phyloP scores from a whole-genome alignment of 2,797 vertebrate species.

The Ctenochaetus hawaiiensis region DNA sequence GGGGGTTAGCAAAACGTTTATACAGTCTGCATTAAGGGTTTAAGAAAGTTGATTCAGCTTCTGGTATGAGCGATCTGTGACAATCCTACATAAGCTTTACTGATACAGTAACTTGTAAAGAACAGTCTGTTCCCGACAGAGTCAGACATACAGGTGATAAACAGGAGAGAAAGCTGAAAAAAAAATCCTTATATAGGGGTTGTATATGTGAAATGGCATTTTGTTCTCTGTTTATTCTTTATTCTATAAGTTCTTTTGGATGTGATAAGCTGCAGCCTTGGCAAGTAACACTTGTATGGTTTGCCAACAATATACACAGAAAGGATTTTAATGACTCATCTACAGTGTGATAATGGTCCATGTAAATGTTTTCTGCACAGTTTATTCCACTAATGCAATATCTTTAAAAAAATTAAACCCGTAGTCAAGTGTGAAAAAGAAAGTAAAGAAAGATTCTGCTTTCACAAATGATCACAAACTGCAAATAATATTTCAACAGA shows the following conservation, averaged over 20 bases:
- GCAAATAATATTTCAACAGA: not conserved
- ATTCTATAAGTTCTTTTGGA: not conserved
- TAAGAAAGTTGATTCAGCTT: conserved; percentile 26
- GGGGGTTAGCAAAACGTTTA: conserved; percentile 19
- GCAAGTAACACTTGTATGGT: conserved; percentile 11
- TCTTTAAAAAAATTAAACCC: not conserved
- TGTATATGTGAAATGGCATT: conserved; percentile 8
- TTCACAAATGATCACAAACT: not conserved
- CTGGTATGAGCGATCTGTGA: conserved; percentile 16
- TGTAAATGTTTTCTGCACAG: not conserved
- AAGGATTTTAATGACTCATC: conserved; percentile 23
- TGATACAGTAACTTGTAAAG: conserved; percentile 25
- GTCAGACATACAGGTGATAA: conserved; percentile 2
- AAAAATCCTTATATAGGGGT: too few relatives aligned
- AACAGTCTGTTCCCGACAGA: conserved; percentile 9
- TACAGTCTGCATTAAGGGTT: conserved; percentile 9
- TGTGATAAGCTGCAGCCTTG: conserved; percentile 26
- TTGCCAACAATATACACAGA: conserved; percentile 7
- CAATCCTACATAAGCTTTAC: conserved; percentile 24
- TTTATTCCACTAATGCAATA: not conserved
- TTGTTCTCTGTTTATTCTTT: conserved; percentile 5
- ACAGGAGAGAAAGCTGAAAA: not conserved
- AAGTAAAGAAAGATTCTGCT: not conserved
- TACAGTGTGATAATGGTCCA: not conserved
- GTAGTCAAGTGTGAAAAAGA: not conserved